A percentile compares a stretch with the other conserved stretches of the same genome.
Conservation (phyloP, 2,113 vertebrate genomes). For the Sciurus niger region DNA sequence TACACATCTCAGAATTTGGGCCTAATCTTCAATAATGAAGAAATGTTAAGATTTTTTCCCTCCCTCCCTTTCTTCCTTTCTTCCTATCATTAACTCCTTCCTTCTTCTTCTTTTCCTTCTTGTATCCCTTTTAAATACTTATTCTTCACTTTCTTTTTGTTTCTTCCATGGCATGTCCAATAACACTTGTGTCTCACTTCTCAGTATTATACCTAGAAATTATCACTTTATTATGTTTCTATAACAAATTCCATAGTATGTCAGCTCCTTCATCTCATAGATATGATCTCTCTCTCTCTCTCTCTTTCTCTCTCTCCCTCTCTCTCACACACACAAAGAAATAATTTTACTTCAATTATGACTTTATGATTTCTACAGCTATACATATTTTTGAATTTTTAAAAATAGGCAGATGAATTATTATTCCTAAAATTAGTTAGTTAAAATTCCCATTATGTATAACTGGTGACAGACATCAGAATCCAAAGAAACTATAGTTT, state of each 20-base stretch:
- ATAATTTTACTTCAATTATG: not conserved
- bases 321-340: not conserved
- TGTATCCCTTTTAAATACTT: not conserved
- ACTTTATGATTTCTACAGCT: not conserved
- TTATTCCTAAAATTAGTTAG: not conserved
- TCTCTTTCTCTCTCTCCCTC: no score
- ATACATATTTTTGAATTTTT: not conserved
- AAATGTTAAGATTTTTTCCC: not conserved
- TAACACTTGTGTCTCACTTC: not conserved
- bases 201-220: not conserved
- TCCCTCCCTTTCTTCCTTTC: not conserved
- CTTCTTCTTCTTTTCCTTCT: no score
- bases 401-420: not conserved
- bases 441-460: not conserved
- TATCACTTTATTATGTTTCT: not conserved
- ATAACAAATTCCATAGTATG: not conserved
- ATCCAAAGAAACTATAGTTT: not conserved
- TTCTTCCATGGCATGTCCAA: not conserved
- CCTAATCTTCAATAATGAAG: not conserved
- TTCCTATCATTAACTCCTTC: not conserved
- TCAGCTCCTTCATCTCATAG: not conserved
- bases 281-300: no score
- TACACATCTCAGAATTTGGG: not conserved
- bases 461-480: not conserved
- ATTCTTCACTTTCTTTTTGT: not conserved